Percentiles rank a stretch among this genome's conserved stretches.
phyloP scores from a whole-genome alignment of 2,888 invertebrate genomes.

The Aleiodes leptofemur region DNA sequence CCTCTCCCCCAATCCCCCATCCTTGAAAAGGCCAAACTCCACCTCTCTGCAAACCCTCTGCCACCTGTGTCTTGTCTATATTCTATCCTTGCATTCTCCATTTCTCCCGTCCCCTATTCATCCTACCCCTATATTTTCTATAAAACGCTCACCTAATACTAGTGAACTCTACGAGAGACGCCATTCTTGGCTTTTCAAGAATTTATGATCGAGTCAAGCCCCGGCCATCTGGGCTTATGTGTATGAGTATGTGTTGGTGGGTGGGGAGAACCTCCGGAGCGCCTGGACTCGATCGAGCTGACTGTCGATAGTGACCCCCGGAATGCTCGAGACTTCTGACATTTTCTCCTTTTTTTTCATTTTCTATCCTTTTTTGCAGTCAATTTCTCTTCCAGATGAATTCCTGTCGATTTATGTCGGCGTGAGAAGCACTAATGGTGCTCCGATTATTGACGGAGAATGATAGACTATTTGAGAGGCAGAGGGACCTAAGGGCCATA shows the following conservation, averaged over 20 bases:
- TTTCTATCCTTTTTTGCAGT: not conserved
- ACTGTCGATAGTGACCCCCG: conserved; percentile 26
- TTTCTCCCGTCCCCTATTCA: conserved; percentile 10
- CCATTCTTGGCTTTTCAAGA: conserved; percentile 57
- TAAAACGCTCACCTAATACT: conserved; percentile 17
- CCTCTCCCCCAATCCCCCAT: not conserved
- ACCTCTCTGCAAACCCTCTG: conserved; percentile 49
- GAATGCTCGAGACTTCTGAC: not conserved
- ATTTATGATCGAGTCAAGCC: conserved; percentile 62
- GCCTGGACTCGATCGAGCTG: conserved; percentile 22
- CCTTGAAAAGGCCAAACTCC: not conserved
- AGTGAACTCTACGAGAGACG: not conserved
- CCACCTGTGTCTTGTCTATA: conserved; percentile 64
- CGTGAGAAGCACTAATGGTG: not conserved
- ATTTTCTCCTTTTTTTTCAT: not conserved
- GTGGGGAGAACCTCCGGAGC: no score
- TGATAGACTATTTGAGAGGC: not conserved
- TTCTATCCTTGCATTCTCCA: conserved; percentile 33
- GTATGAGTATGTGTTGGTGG: not conserved
- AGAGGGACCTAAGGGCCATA: no score
- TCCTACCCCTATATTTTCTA: conserved; percentile 10
- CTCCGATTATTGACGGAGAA: not conserved
- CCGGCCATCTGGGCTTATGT: conserved; percentile 14
- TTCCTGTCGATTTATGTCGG: not conserved
- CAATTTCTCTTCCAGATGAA: not conserved